These are phyloP conservation scores for Rhinichthys klamathensis DNA, from an alignment of 2,113 vertebrate genomes.

Conservation along the genomic window DNA sequence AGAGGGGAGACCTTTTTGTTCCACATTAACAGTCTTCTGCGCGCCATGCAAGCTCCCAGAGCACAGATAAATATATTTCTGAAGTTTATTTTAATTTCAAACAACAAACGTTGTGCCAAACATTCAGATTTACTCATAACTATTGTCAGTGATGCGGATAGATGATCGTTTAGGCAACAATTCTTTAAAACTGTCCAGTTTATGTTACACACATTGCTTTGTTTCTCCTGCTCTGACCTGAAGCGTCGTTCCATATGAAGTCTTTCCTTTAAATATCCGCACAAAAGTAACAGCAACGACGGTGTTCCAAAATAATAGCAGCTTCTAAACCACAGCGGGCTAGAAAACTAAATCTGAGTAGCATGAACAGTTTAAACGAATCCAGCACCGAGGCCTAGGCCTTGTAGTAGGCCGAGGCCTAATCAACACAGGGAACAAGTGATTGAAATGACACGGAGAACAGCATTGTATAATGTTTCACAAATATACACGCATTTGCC, in stretches of 20 bases:
- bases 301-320: neutral
- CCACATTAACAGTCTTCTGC: neutral
- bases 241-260: neutral
- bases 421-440: slow-evolving; percentile 38
- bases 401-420: slow-evolving; percentile 50
- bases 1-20: slow-evolving; percentile 5
- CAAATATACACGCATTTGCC: slow-evolving; percentile 1
- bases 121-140: neutral
- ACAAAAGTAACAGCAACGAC: neutral
- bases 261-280: neutral
- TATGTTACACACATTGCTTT: neutral
- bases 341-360: slow-evolving; percentile 7
- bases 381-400: slow-evolving; percentile 51
- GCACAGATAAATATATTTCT: neutral
- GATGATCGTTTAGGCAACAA: neutral
- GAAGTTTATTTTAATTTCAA: neutral
- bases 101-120: neutral
- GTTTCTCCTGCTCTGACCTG: slow-evolving; percentile 7
- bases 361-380: slow-evolving; percentile 40
- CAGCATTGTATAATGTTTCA: slow-evolving; percentile 13
- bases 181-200: neutral
- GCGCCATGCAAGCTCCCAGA: neutral
- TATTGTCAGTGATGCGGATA: neutral
- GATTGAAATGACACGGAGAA: slow-evolving; percentile 45
- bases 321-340: slow-evolving; percentile 16